Evolutionary conservation across 1,140 invertebrate genomes (phyloP), one percentile per base, ranked within the genome.

Genomic region (Scaptomyza hsui): DNA sequence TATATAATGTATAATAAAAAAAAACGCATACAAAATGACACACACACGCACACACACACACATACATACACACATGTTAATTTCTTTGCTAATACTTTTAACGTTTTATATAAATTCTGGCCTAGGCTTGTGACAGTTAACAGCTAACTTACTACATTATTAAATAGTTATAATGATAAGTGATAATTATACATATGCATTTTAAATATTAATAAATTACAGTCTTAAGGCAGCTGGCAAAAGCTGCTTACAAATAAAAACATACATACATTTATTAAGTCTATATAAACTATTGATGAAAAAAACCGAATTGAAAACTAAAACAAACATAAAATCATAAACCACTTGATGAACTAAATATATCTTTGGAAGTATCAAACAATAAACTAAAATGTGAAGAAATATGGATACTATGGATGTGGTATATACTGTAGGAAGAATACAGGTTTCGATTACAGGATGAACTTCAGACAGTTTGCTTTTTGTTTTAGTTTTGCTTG

Each of bases 341-440:
- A 55, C 13, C 64, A 56, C 42, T 35, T 32, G 26, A 78, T 72
- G 62, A 82, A 85, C 81, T 85, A 85, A 77, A 85, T 63, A 64
- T 86, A 88, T 88, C 82, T 88, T 88, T 88, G 82, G 82, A 88
- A 88, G 51, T 89, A 78, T 85, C 74, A 85, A 80, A 81, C 71
- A 74, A 86, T 88, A 86, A 86, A 75, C 82, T 86, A 81, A 81
- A 78, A 74, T 65, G 68, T 65, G 52, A 49, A 39, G 76, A 85
- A 26, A 6, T 6, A 29, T 2, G n/a, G n/a, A 64, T 68, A 85
- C 56, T 29, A 62, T 62, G 21, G 16, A 24, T 45, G 39, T 37
- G 41, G 10, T 7, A 47, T 52, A 42, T 32, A 42, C 35, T 49
- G 64, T 4, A 29, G 48, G 64, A 52, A 68, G 56, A 52, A 6